Conservation (phyloP, 2,888 invertebrate species). For the Ophion slaviceki region DNA sequence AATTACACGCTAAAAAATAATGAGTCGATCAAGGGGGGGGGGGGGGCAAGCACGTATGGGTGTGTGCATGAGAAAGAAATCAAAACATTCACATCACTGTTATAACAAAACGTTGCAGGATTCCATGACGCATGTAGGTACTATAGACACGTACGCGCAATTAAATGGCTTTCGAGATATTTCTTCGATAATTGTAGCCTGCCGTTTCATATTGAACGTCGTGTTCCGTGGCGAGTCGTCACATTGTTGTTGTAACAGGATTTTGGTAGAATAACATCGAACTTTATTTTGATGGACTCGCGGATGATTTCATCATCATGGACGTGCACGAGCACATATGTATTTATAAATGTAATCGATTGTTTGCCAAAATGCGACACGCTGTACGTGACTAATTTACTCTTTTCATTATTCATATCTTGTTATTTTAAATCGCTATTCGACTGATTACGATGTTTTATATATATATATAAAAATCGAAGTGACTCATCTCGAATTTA, state of each 20-base stretch:
- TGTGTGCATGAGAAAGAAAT: constrained; percentile 11
- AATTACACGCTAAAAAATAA: constrained; percentile 41
- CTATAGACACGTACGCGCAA: neutral
- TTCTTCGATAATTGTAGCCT: constrained; percentile 32
- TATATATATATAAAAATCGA: neutral
- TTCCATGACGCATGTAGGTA: constrained; percentile 21
- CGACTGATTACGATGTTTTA: neutral
- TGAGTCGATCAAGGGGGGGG: constrained; percentile 21
- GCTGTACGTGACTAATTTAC: neutral
- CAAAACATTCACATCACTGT: constrained; percentile 42
- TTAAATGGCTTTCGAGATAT: constrained; percentile 16
- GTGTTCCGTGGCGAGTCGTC: constrained; percentile 33
- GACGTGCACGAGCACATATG: neutral
- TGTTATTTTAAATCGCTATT: neutral
- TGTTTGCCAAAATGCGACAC: neutral
- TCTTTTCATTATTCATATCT: neutral
- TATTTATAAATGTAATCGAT: neutral
- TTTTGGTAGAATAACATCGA: constrained; percentile 30
- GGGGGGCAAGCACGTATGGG: neutral
- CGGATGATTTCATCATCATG: constrained; percentile 20
- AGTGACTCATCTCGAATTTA: neutral
- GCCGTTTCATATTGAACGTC: constrained; percentile 32
- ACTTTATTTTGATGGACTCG: constrained; percentile 29
- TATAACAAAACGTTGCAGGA: constrained; percentile 47
- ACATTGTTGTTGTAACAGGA: constrained; percentile 25